Conservation (phyloP, 2,797 vertebrate species). For the Cacajao melanocephalus region DNA sequence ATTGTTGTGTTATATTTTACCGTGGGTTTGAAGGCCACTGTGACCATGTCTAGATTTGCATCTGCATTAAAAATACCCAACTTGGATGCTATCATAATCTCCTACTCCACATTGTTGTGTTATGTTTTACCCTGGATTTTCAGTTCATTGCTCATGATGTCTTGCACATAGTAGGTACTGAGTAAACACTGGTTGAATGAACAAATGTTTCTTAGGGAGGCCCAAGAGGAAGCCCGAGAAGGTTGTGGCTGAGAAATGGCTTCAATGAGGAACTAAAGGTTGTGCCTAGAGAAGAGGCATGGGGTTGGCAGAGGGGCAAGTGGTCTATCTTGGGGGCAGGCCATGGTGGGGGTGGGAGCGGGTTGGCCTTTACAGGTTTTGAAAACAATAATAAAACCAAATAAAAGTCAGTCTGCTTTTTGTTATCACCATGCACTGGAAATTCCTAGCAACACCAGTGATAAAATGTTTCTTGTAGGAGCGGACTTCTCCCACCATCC, state of each 20-base stretch:
- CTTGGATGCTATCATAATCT: too few species aligned
- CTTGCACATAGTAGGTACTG: conserved; percentile 24
- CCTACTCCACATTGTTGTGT: neutral
- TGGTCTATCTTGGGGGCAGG: neutral
- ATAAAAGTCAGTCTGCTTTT: neutral
- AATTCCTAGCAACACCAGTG: neutral
- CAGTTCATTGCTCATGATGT: neutral
- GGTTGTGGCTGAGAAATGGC: neutral
- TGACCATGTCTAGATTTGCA: too few species aligned
- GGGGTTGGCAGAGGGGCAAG: neutral
- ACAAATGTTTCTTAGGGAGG: neutral
- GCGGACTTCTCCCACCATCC: neutral
- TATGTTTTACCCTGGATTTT: neutral
- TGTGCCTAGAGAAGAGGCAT: neutral
- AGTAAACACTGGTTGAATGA: neutral
- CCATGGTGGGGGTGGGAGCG: neutral
- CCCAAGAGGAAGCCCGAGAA: neutral
- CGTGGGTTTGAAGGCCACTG: neutral
- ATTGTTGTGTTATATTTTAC: neutral
- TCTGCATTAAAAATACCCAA: too few species aligned
- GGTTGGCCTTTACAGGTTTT: neutral
- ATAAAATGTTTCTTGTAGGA: conserved; percentile 4
- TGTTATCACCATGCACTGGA: neutral
- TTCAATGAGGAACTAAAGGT: neutral
- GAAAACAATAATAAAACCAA: conserved; percentile 34